A percentile compares a stretch with the other conserved stretches of the same genome.
Evolutionary conservation across 2,113 vertebrate species (phyloP).

Genomic region (Montifringilla adamsi): DNA sequence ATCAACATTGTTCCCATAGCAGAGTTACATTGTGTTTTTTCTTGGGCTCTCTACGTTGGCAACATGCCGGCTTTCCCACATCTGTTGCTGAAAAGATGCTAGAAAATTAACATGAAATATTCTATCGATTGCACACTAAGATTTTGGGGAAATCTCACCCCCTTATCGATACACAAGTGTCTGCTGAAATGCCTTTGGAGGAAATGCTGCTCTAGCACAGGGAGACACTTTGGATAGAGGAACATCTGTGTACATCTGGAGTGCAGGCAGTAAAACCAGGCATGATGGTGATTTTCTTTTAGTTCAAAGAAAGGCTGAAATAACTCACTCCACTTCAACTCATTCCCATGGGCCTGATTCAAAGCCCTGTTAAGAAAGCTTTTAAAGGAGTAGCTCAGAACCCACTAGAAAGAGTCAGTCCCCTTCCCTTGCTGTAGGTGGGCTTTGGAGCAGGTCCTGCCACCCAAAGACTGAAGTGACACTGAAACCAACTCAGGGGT

Average conservation of each 20-base stretch:
- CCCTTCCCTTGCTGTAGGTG: not conserved
- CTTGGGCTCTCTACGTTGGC: not conserved
- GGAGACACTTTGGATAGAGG: not conserved
- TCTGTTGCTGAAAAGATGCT: not conserved
- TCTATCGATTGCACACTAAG: not conserved
- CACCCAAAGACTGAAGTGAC: not conserved
- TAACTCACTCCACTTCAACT: not conserved
- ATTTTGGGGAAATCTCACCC: not conserved
- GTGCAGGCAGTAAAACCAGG: not conserved
- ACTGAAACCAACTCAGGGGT: not conserved
- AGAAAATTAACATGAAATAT: not conserved
- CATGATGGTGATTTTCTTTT: not conserved
- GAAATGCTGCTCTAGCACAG: not conserved
- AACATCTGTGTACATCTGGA: slow-evolving; percentile 44
- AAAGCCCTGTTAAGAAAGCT: slow-evolving; percentile 1
- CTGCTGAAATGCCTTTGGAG: not conserved
- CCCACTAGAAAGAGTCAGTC: not conserved
- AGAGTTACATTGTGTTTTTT: not conserved
- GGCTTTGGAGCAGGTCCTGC: not conserved
- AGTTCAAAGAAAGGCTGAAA: slow-evolving; percentile 34
- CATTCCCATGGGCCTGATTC: not conserved
- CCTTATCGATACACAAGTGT: not conserved
- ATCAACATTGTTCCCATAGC: not conserved
- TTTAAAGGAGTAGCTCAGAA: not conserved
- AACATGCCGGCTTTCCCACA: not conserved